Evolutionary conservation across 2,113 vertebrate species (phyloP).

Genomic region (Xerus inauris): DNA sequence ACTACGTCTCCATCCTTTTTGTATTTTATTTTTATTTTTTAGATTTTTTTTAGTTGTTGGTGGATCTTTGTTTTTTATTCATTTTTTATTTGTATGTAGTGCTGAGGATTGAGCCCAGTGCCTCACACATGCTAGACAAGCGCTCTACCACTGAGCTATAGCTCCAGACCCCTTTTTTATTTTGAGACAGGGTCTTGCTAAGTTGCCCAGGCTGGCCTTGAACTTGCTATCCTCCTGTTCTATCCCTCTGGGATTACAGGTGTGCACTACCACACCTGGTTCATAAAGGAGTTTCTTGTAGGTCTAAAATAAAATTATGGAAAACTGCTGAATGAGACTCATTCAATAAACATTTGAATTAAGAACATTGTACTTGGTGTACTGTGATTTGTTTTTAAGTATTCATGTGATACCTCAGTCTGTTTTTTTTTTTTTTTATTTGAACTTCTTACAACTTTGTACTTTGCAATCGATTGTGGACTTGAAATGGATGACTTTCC

Average conservation of each 20-base stretch:
- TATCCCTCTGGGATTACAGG: not conserved
- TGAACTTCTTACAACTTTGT: not conserved
- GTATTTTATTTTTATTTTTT: too few species aligned
- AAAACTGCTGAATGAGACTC: slow-evolving; percentile 6
- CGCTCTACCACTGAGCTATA: too few species aligned
- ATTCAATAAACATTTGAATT: slow-evolving; percentile 37
- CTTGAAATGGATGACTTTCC: slow-evolving; percentile 42
- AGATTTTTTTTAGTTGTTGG: too few species aligned
- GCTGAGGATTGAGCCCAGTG: too few species aligned
- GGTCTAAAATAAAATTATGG: not conserved
- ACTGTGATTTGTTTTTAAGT: not conserved
- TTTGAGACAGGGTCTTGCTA: not conserved
- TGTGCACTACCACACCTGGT: not conserved
- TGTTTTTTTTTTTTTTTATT: not conserved
- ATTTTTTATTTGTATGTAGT: too few species aligned
- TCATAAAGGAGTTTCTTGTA: slow-evolving; percentile 27
- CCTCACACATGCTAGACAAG: too few species aligned
- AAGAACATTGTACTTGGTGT: slow-evolving; percentile 7
- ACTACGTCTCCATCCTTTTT: too few species aligned
- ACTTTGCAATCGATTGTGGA: not conserved
- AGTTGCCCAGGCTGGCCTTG: not conserved
- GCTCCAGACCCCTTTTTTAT: not conserved
- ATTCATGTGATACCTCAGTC: not conserved
- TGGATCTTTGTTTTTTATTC: too few species aligned
- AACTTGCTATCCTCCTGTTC: not conserved